phyloP scores from a whole-genome alignment of 2,888 invertebrate genomes.

The Laspeyria flexula region DNA sequence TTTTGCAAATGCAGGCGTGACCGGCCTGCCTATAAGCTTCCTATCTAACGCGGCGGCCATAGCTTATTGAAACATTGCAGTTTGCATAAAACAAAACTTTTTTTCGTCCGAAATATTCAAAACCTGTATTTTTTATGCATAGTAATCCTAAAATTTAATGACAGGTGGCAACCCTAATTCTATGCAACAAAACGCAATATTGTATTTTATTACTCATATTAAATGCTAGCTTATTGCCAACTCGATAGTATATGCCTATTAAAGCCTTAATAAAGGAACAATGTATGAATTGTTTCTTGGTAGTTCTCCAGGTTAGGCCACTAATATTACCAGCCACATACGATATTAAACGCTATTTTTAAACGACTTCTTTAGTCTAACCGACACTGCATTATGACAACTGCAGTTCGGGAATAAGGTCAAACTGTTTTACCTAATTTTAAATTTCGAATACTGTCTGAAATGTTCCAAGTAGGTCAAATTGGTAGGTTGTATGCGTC shows the following conservation, averaged over 20 bases:
- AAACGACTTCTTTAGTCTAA: constrained; percentile 27
- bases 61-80: too few species aligned
- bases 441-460: background rate
- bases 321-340: constrained; percentile 18
- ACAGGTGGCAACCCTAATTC: too few species aligned
- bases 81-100: too few species aligned
- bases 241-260: constrained; percentile 25
- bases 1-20: too few species aligned
- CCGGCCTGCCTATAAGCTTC: too few species aligned
- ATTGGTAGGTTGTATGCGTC: background rate
- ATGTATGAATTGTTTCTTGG: constrained; percentile 27
- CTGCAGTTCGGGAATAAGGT: constrained; percentile 58
- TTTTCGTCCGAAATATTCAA: too few species aligned
- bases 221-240: constrained; percentile 22
- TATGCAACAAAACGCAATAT: background rate
- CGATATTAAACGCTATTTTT: constrained; percentile 13
- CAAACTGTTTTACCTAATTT: constrained; percentile 31
- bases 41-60: too few species aligned
- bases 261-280: constrained; percentile 24
- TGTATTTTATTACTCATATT: constrained; percentile 14
- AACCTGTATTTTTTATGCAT: too few species aligned
- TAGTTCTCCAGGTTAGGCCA: constrained; percentile 24
- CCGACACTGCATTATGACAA: constrained; percentile 60
- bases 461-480: constrained; percentile 16
- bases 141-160: too few species aligned